Conservation (phyloP, 2,888 invertebrate species). For the Cryptocheilus praepositus region DNA sequence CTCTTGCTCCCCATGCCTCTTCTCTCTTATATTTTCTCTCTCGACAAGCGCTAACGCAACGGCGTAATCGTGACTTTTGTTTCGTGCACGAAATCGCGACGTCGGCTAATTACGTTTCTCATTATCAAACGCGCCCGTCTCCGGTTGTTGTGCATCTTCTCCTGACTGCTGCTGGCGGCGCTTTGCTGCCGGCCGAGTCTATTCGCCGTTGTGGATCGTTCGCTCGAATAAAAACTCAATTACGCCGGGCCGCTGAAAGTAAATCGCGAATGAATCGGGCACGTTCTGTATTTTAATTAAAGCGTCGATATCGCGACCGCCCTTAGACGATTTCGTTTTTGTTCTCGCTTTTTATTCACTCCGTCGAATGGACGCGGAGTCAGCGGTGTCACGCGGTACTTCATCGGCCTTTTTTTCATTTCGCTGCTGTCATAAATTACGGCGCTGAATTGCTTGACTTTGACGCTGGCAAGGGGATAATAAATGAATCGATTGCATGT, state of each 20-base stretch:
- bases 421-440: no score
- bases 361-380: no score
- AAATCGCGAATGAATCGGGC: no score
- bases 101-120: conserved; percentile 45
- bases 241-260: no score
- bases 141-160: conserved; percentile 4
- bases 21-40: conserved; percentile 12
- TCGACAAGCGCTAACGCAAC: conserved; percentile 36
- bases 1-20: not conserved
- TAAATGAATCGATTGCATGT: not conserved
- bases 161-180: not conserved
- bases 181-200: not conserved
- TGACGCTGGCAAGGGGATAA: not conserved
- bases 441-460: not conserved
- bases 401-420: no score
- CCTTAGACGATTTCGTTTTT: no score
- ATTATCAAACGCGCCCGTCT: conserved; percentile 34
- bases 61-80: conserved; percentile 37
- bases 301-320: no score
- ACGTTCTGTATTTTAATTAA: no score
- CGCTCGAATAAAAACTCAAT: no score
- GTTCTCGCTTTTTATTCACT: no score
- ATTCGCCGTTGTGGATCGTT: no score
- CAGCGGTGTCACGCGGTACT: no score
- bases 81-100: conserved; percentile 24